These are phyloP conservation scores for Allacma fusca DNA, from an alignment of 2,888 invertebrate genomes.

Conservation along the genomic window DNA sequence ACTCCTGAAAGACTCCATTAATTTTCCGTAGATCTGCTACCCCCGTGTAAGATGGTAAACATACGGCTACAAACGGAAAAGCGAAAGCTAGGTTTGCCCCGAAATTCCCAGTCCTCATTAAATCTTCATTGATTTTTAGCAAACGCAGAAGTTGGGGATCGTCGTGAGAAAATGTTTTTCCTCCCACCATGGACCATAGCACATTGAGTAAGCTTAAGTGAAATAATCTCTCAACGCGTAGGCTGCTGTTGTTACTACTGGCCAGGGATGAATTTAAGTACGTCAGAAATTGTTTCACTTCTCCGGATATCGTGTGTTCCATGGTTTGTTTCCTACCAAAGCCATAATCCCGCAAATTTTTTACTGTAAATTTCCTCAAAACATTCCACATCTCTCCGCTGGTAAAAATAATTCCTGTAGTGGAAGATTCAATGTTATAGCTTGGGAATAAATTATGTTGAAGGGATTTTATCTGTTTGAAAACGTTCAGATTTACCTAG, in stretches of 20 bases:
- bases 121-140: constrained; percentile 31
- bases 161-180: constrained; percentile 24
- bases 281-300: neutral
- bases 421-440: too few species aligned
- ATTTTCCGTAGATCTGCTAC: neutral
- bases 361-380: constrained; percentile 29
- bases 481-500: neutral
- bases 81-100: constrained; percentile 28
- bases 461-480: neutral
- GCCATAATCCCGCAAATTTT: constrained; percentile 42
- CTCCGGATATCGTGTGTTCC: constrained; percentile 21
- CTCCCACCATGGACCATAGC: constrained; percentile 42
- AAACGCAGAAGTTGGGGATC: constrained; percentile 28
- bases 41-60: constrained; percentile 18
- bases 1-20: constrained; percentile 19
- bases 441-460: too few species aligned
- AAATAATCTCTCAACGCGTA: constrained; percentile 24
- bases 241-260: neutral
- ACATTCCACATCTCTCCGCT: constrained; percentile 37
- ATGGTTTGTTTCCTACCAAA: constrained; percentile 40
- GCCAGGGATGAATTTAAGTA: neutral
- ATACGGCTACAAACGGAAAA: constrained; percentile 5
- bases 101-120: constrained; percentile 27
- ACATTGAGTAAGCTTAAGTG: constrained; percentile 37
- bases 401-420: constrained; percentile 36